Evolutionary conservation across 2,888 invertebrate species (phyloP).

Genomic region (Aproaerema taeniolella): DNA sequence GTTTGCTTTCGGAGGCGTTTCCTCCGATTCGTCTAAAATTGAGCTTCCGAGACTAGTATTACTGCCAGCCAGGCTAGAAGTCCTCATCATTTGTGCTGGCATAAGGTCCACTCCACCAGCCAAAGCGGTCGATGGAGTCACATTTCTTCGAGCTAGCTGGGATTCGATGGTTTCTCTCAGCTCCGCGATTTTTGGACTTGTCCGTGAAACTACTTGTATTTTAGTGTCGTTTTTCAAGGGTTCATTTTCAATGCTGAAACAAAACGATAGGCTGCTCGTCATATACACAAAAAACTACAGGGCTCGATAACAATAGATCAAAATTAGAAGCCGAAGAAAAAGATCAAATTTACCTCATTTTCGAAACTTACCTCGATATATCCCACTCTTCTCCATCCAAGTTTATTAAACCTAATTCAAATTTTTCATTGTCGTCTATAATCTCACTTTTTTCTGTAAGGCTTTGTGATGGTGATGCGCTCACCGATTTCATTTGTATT

Average conservation of each 20-base stretch:
- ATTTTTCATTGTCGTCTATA: slow-evolving; percentile 44
- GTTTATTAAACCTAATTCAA: slow-evolving; percentile 54
- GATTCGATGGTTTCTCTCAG: slow-evolving; percentile 75
- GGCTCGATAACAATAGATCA: too few species aligned
- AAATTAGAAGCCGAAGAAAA: too few species aligned
- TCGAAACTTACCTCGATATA: slow-evolving; percentile 70
- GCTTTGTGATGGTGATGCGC: slow-evolving; percentile 72
- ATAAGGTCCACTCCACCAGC: slow-evolving; percentile 58
- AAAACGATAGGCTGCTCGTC: too few species aligned
- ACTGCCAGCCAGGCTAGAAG: slow-evolving; percentile 56
- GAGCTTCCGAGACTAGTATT: slow-evolving; percentile 71
- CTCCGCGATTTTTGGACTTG: slow-evolving; percentile 75
- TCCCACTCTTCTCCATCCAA: slow-evolving; percentile 73
- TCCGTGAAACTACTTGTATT: slow-evolving; percentile 61
- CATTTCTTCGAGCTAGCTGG: slow-evolving; percentile 63
- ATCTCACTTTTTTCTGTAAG: slow-evolving; percentile 58
- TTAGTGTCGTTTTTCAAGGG: slow-evolving; percentile 46
- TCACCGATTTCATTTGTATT: slow-evolving; percentile 71
- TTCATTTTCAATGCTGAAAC: slow-evolving; percentile 64
- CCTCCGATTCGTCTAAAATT: slow-evolving; percentile 60
- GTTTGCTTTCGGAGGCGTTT: slow-evolving; percentile 35
- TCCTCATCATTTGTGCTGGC: slow-evolving; percentile 33
- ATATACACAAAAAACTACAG: too few species aligned
- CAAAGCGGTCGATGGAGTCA: slow-evolving; percentile 44
- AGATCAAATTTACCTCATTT: not conserved